Evolutionary conservation across 2,797 vertebrate genomes (phyloP).

Genomic region (Enteromius trimaculatus): DNA sequence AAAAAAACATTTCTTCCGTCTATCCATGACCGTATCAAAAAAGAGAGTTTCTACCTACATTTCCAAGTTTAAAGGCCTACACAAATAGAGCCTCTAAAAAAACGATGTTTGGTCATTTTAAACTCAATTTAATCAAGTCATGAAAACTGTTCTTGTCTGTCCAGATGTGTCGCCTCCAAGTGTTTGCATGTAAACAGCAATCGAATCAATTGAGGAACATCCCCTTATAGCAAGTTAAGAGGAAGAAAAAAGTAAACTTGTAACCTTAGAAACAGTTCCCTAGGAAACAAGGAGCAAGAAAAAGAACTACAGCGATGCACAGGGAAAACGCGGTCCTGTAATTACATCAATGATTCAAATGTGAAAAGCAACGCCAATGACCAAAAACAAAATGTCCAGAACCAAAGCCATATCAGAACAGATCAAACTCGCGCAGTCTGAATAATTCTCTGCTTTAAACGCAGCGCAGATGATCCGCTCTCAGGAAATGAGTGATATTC

Average conservation of each 20-base stretch:
- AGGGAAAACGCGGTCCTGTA: constrained; percentile 20
- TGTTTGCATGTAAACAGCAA: constrained; percentile 10
- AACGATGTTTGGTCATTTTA: constrained; percentile 4
- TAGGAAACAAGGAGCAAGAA: constrained; percentile 64
- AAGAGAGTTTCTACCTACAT: neutral
- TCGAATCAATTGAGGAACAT: constrained; percentile 47
- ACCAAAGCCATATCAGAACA: constrained; percentile 3
- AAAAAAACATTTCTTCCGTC: neutral
- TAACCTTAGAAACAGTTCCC: constrained; percentile 70
- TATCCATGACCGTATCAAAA: neutral
- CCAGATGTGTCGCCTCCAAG: neutral
- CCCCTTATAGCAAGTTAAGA: constrained; percentile 40
- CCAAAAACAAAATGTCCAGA: constrained; percentile 2
- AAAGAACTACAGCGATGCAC: constrained; percentile 36
- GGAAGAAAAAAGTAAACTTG: constrained; percentile 60
- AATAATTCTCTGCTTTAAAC: constrained; percentile 52
- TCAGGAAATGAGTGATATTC: constrained; percentile 49
- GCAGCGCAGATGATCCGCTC: constrained; percentile 35
- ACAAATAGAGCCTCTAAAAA: neutral
- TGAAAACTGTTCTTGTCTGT: neutral
- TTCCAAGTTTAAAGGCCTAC: neutral
- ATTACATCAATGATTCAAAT: constrained; percentile 32
- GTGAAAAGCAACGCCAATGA: neutral
- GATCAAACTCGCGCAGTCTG: constrained; percentile 31
- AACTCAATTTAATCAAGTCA: neutral